phyloP scores from a whole-genome alignment of 2,113 vertebrate species.

The Oryzias javanicus region DNA sequence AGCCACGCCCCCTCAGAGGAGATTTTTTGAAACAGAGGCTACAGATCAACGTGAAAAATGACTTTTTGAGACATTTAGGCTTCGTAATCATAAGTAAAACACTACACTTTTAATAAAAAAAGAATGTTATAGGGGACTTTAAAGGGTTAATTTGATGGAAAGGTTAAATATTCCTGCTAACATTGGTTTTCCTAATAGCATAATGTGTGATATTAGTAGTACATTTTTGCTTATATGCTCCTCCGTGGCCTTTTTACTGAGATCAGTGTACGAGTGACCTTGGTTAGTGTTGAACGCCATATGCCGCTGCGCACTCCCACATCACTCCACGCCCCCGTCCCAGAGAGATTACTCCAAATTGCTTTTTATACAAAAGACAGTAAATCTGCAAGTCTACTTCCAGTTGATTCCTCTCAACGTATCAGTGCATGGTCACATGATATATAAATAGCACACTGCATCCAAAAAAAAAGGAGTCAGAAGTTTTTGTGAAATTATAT shows the following conservation, averaged over 20 bases:
- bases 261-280: slow-evolving; percentile 15
- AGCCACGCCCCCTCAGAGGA: too few species aligned
- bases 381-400: not conserved
- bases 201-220: too few species aligned
- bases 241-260: not conserved
- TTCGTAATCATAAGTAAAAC: too few species aligned
- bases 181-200: too few species aligned
- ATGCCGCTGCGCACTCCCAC: not conserved
- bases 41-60: too few species aligned
- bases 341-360: slow-evolving; percentile 29
- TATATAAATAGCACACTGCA: not conserved
- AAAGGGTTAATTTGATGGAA: too few species aligned
- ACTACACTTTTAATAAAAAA: too few species aligned
- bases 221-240: slow-evolving; percentile 5
- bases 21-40: too few species aligned
- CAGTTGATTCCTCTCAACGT: not conserved
- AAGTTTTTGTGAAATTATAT: too few species aligned
- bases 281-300: slow-evolving; percentile 5
- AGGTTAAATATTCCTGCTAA: too few species aligned
- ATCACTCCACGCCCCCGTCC: slow-evolving; percentile 5
- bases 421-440: not conserved
- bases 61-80: too few species aligned
- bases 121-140: too few species aligned
- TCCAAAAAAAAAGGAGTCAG: not conserved
- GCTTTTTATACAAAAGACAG: not conserved